phyloP scores from a whole-genome alignment of 2,888 invertebrate genomes.

The Tachina lurida region DNA sequence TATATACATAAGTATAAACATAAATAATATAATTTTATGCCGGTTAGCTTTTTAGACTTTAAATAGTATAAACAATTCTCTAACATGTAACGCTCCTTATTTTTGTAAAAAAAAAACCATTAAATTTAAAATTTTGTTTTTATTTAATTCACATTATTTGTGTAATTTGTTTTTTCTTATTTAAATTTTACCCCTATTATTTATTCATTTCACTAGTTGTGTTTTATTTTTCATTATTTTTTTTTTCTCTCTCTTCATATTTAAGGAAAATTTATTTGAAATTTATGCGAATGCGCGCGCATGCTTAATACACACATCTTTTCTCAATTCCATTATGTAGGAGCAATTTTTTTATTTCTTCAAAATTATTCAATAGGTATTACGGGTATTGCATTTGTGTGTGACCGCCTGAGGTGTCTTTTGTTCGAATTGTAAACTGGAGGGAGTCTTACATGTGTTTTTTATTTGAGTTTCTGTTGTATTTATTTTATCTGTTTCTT shows the following conservation, averaged over 20 bases:
- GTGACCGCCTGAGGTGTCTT: conserved; percentile 66
- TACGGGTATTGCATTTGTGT: conserved; percentile 26
- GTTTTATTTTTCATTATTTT: conserved; percentile 29
- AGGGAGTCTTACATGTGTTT: conserved; percentile 50
- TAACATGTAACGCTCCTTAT: conserved; percentile 28
- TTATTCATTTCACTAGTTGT: conserved; percentile 43
- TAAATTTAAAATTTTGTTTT: conserved; percentile 47
- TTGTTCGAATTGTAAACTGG: conserved; percentile 51
- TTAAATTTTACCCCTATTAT: conserved; percentile 60
- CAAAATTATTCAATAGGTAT: conserved; percentile 32
- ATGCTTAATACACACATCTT: conserved; percentile 56
- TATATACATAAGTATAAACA: too few relatives aligned
- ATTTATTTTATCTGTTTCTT: conserved; percentile 22
- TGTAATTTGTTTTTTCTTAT: conserved; percentile 20
- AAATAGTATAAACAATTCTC: conserved; percentile 16
- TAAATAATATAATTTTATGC: conserved; percentile 60
- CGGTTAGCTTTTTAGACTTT: conserved; percentile 46
- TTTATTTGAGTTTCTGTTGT: neutral
- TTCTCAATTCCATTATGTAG: conserved; percentile 53
- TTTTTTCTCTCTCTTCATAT: conserved; percentile 33
- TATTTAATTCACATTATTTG: conserved; percentile 57
- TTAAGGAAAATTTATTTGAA: conserved; percentile 75
- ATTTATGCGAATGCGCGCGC: conserved; percentile 74
- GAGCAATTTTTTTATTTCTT: conserved; percentile 37
- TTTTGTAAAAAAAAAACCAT: conserved; percentile 23